phyloP scores from a whole-genome alignment of 2,113 vertebrate genomes.

The Danio rerio region GRCz12tu NC_133191.1:21012501-21013000 shows the following conservation, averaged over 20 bases:
- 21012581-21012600: not conserved
- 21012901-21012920: not conserved
- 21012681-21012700: conserved; percentile 2
- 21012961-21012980: conserved; percentile 20
- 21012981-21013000: not conserved
- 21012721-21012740: not conserved
- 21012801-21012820: not conserved
- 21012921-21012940: not conserved
- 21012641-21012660: conserved; percentile 22
- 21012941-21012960: conserved; percentile 6
- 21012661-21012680: not conserved
- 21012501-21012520: conserved; percentile 78
- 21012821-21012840: not conserved
- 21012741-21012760: conserved; percentile 4
- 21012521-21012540: conserved; percentile 11
- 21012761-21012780: not conserved
- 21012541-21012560: not conserved
- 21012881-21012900: not conserved
- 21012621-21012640: not conserved
- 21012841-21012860: not conserved
- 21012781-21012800: not conserved
- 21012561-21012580: not conserved
- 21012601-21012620: too few species aligned
- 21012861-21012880: not conserved
- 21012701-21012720: not conserved